Percentiles rank a stretch among this genome's conserved stretches.
Conservation (phyloP, 2,113 vertebrate species). For the Thamnaconus septentrionalis region DNA sequence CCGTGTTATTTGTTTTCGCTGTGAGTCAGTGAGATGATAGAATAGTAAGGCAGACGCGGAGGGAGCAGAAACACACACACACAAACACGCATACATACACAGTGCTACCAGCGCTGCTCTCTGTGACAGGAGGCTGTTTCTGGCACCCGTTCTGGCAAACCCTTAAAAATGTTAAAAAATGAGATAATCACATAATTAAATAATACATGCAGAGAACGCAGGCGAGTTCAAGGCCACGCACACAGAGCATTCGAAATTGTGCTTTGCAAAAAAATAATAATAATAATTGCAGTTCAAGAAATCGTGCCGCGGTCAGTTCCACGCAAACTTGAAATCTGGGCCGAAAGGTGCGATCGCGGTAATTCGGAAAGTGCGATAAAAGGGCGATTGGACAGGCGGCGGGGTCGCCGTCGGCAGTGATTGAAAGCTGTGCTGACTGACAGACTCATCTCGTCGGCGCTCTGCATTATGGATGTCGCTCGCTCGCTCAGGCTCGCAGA, state of each 20-base stretch:
- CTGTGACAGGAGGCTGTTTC: slow-evolving; percentile 9
- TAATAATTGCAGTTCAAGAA: too few relatives aligned
- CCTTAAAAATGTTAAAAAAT: slow-evolving; percentile 41
- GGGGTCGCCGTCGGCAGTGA: slow-evolving; percentile 29
- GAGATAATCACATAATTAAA: not conserved
- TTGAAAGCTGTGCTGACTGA: slow-evolving; percentile 31
- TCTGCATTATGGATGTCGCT: slow-evolving; percentile 24
- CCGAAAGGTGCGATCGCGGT: slow-evolving; percentile 34
- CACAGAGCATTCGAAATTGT: too few relatives aligned
- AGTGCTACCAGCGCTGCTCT: slow-evolving; percentile 3
- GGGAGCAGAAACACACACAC: not conserved
- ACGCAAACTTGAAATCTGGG: slow-evolving; percentile 8
- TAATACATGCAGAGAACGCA: slow-evolving; percentile 16
- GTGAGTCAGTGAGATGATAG: not conserved
- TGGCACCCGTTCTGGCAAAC: not conserved
- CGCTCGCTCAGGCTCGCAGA: not conserved
- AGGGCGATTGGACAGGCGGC: slow-evolving; percentile 26
- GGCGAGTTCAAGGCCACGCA: too few relatives aligned
- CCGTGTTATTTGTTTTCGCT: not conserved
- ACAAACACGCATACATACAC: not conserved
- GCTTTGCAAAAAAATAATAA: too few relatives aligned
- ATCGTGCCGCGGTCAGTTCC: too few relatives aligned
- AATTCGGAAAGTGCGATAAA: slow-evolving; percentile 56
- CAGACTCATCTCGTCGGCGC: slow-evolving; percentile 35
- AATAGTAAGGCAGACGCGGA: slow-evolving; percentile 1